phyloP scores from a whole-genome alignment of 2,113 vertebrate species.

The Lucifuga dentata region DNA sequence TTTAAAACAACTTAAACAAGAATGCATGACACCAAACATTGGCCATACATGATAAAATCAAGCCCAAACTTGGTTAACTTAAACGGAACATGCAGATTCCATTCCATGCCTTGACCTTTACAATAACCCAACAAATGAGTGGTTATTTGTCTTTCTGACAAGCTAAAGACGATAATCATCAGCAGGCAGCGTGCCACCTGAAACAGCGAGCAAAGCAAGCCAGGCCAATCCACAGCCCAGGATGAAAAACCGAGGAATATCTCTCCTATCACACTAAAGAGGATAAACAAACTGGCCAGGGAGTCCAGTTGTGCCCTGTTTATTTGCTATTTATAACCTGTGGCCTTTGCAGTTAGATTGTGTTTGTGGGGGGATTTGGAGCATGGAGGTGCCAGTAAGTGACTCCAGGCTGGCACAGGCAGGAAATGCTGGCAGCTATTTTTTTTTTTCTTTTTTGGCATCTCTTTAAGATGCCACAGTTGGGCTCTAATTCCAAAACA shows the following conservation, averaged over 20 bases:
- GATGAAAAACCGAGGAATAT: background rate
- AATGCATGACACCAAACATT: background rate
- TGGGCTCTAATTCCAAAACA: background rate
- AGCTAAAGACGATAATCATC: background rate
- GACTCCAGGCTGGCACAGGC: constrained; percentile 34
- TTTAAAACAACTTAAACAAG: background rate
- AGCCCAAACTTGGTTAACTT: background rate
- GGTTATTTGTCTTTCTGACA: background rate
- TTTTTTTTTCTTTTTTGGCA: too few relatives aligned
- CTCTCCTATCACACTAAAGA: background rate
- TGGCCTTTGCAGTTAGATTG: constrained; percentile 77
- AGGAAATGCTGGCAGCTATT: too few relatives aligned
- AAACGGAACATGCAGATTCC: constrained; percentile 5
- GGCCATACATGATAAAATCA: too few relatives aligned
- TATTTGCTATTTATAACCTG: constrained; percentile 78
- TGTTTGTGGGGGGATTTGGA: constrained; percentile 55
- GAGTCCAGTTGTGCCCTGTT: constrained; percentile 63
- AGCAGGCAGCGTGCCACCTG: background rate
- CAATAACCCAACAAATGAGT: background rate
- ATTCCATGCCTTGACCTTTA: background rate
- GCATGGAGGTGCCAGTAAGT: constrained; percentile 31
- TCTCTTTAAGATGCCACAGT: constrained; percentile 16
- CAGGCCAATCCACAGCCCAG: background rate
- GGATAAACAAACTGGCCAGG: constrained; percentile 55
- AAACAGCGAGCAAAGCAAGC: background rate